Evolutionary conservation across 2,888 invertebrate species (phyloP).

Genomic region (Diloba caeruleocephala): DNA sequence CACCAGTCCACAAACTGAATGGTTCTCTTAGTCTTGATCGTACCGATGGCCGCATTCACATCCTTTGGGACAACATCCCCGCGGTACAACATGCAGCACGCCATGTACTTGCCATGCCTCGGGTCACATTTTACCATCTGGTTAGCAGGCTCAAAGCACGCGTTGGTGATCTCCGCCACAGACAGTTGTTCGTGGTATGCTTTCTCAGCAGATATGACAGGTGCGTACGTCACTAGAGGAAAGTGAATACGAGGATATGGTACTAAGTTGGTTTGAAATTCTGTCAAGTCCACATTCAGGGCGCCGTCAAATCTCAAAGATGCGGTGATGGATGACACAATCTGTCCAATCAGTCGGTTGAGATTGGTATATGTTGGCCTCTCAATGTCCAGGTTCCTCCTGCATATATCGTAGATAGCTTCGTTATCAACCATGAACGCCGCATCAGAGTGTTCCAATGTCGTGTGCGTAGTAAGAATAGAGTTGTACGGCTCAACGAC

Average conservation of each 20-base stretch:
- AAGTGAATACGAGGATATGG: conserved; percentile 98
- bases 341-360: conserved; percentile 98
- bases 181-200: conserved; percentile 97
- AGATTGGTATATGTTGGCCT: conserved; percentile 98
- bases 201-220: conserved; percentile 97
- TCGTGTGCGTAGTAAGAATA: conserved; percentile 98
- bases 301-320: conserved; percentile 97
- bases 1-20: conserved; percentile 98
- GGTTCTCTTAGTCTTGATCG: conserved; percentile 97
- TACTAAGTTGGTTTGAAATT: conserved; percentile 97
- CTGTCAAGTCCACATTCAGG: conserved; percentile 96
- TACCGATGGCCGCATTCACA: conserved; percentile 97
- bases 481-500: conserved; percentile 99
- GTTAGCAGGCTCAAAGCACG: conserved; percentile 98
- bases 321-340: conserved; percentile 97
- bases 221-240: conserved; percentile 96
- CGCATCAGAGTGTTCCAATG: conserved; percentile 97
- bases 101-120: conserved; percentile 97
- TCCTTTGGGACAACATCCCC: conserved; percentile 98
- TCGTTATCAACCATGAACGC: conserved; percentile 98
- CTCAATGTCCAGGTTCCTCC: conserved; percentile 97
- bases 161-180: conserved; percentile 97
- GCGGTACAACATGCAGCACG: conserved; percentile 98
- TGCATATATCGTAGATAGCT: conserved; percentile 97
- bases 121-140: conserved; percentile 98